Percentiles rank a stretch among this genome's conserved stretches.
Conservation (phyloP, 2,797 vertebrate genomes). For the Hippoglossus hippoglossus region DNA sequence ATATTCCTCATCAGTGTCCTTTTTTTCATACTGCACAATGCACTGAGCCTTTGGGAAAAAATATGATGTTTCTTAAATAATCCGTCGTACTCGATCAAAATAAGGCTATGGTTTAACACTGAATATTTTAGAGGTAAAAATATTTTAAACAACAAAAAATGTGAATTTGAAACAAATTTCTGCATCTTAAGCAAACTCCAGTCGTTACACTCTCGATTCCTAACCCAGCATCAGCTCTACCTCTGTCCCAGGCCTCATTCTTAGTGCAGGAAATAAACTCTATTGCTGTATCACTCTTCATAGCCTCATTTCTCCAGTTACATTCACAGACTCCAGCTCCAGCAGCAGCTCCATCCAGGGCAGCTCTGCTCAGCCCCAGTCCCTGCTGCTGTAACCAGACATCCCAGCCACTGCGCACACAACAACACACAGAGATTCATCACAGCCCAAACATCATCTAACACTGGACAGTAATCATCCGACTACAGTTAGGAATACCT, state of each 20-base stretch:
- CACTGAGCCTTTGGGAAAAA: constrained; percentile 4
- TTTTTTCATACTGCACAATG: constrained; percentile 1
- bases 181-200: not conserved
- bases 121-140: not conserved
- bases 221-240: constrained; percentile 11
- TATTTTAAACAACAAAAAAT: not conserved
- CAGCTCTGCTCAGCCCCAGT: constrained; percentile 19
- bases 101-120: not conserved
- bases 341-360: constrained; percentile 28
- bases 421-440: not conserved
- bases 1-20: not conserved
- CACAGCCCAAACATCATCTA: constrained; percentile 19
- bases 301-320: constrained; percentile 32
- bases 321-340: constrained; percentile 21
- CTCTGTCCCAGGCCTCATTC: constrained; percentile 17
- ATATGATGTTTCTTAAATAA: not conserved
- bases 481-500: constrained; percentile 26
- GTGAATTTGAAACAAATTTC: too few relatives aligned
- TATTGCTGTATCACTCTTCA: constrained; percentile 27
- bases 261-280: constrained; percentile 23
- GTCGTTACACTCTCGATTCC: not conserved
- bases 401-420: constrained; percentile 15
- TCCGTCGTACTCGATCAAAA: not conserved
- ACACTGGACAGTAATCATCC: constrained; percentile 21
- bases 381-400: constrained; percentile 22